These are phyloP conservation scores for Labia minor DNA, from an alignment of 2,888 invertebrate genomes.

Conservation along the genomic window DNA sequence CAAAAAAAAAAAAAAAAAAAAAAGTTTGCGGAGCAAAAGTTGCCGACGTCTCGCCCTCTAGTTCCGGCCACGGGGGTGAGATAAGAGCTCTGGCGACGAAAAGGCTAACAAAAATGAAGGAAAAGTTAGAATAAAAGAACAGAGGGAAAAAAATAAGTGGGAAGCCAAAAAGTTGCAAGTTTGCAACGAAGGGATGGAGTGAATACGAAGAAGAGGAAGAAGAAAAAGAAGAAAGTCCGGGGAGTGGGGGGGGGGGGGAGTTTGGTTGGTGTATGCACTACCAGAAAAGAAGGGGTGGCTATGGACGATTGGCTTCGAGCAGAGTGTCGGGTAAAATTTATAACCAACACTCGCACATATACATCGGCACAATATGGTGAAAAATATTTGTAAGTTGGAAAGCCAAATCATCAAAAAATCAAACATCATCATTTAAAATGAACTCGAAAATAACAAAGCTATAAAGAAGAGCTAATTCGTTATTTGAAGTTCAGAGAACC, in stretches of 20 bases:
- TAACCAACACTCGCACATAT: neutral
- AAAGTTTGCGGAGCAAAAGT: constrained; percentile 13
- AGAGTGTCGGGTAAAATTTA: neutral
- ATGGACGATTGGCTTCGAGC: neutral
- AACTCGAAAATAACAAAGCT: neutral
- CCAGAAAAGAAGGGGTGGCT: neutral
- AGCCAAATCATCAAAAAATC: constrained; percentile 13
- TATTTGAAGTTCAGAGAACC: neutral
- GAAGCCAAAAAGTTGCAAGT: constrained; percentile 19
- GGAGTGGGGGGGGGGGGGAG: too few relatives aligned
- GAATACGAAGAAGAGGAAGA: too few relatives aligned
- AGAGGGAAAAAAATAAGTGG: constrained; percentile 17
- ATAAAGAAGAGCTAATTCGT: constrained; percentile 2
- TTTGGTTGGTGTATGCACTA: neutral
- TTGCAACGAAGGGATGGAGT: neutral
- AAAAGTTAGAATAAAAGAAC: constrained; percentile 22
- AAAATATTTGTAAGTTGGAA: neutral
- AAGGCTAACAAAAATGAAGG: constrained; percentile 23
- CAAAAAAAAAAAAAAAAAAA: constrained; percentile 24
- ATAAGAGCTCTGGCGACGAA: constrained; percentile 24
- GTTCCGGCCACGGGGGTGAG: constrained; percentile 17
- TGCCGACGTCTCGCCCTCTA: constrained; percentile 8
- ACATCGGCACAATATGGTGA: neutral
- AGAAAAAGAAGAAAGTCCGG: neutral
- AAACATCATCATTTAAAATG: constrained; percentile 13